Conservation (phyloP, 2,113 vertebrate genomes). For the Oryzias woworae region DNA sequence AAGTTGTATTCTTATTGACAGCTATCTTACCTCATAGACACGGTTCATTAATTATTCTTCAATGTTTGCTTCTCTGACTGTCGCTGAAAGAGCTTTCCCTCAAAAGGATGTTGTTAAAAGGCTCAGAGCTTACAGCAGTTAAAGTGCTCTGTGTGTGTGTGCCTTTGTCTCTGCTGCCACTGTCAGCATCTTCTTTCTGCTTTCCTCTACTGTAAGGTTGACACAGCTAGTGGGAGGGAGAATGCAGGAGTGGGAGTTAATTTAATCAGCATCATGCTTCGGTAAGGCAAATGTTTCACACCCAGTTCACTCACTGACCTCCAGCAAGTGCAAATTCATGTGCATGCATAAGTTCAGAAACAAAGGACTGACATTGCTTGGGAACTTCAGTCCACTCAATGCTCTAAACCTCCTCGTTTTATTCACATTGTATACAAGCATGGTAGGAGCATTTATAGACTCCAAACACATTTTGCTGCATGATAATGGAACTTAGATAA, state of each 20-base stretch:
- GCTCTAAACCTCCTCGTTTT: no score
- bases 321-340: background rate
- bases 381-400: no score
- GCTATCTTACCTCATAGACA: background rate
- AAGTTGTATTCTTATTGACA: no score
- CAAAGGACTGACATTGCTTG: background rate
- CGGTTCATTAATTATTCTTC: background rate
- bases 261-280: slow-evolving; percentile 50
- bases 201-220: slow-evolving; percentile 19
- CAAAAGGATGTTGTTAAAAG: slow-evolving; percentile 16
- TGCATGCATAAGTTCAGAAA: background rate
- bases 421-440: no score
- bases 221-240: slow-evolving; percentile 37
- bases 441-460: no score
- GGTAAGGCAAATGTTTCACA: slow-evolving; percentile 28
- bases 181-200: background rate
- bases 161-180: slow-evolving; percentile 30
- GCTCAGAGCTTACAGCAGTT: no score
- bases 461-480: no score
- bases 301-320: slow-evolving; percentile 29
- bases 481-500: no score
- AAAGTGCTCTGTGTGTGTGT: no score
- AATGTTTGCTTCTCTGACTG: background rate
- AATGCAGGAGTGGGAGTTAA: slow-evolving; percentile 32
- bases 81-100: slow-evolving; percentile 22